A percentile compares a stretch with the other conserved stretches of the same genome.
phyloP scores from a whole-genome alignment of 2,888 invertebrate species.

The Ophion ventricosus region DNA sequence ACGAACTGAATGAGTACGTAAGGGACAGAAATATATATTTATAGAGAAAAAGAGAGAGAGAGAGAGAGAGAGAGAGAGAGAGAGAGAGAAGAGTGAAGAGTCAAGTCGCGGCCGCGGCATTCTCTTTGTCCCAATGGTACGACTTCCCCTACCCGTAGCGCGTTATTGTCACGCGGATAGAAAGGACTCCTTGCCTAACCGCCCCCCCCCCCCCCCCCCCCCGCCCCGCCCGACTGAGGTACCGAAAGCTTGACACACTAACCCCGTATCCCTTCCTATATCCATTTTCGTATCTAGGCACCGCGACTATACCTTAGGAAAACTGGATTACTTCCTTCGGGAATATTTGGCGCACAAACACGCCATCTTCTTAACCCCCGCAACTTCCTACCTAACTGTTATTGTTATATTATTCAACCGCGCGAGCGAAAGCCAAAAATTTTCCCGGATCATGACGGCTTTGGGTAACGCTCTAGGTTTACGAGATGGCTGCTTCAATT shows the following conservation, averaged over 20 bases:
- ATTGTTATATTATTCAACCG: constrained; percentile 19
- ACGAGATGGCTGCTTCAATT: neutral
- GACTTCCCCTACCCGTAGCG: neutral
- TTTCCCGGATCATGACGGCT: neutral
- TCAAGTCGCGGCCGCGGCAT: constrained; percentile 6
- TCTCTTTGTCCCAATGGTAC: constrained; percentile 20
- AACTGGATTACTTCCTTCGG: constrained; percentile 29
- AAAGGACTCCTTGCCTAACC: constrained; percentile 22
- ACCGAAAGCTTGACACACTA: constrained; percentile 34
- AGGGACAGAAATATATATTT: constrained; percentile 4
- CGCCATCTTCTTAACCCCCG: neutral
- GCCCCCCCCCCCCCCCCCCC: neutral
- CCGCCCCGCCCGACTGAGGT: neutral
- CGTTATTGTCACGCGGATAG: constrained; percentile 25
- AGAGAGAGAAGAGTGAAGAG: constrained; percentile 7
- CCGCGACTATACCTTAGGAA: neutral
- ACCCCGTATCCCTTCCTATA: constrained; percentile 1
- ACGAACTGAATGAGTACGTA: constrained; percentile 66
- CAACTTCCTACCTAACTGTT: neutral
- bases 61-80: constrained; percentile 28
- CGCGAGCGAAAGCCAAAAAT: neutral
- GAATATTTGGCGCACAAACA: constrained; percentile 41
- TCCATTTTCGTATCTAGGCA: constrained; percentile 11
- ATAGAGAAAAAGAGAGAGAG: constrained; percentile 15
- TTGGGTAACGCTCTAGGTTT: neutral